Evolutionary conservation across 2,888 invertebrate genomes (phyloP).

Genomic region (Baccha elongata): DNA sequence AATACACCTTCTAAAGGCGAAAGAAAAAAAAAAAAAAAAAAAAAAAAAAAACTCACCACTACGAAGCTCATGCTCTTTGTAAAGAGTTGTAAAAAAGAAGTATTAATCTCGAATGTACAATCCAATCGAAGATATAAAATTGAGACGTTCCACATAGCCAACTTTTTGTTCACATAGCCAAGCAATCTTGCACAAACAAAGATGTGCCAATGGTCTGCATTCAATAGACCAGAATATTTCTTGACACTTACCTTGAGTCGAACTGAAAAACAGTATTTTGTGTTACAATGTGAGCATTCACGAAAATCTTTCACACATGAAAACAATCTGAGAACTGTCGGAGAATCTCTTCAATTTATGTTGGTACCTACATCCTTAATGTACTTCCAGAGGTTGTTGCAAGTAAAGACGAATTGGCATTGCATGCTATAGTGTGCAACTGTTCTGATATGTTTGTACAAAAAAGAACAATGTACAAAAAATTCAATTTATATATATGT

Average conservation of each 20-base stretch:
- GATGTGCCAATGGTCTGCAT: not conserved
- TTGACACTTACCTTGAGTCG: conserved; percentile 41
- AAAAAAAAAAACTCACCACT: not conserved
- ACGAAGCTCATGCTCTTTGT: too few species aligned
- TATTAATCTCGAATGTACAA: conserved; percentile 7
- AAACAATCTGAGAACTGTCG: conserved; percentile 51
- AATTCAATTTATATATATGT: not conserved
- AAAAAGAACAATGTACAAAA: not conserved
- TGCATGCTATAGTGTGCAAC: not conserved
- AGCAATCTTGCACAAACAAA: not conserved
- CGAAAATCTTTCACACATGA: conserved; percentile 45
- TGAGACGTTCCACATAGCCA: conserved; percentile 38
- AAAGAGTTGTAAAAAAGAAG: conserved; percentile 2
- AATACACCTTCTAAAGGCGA: not conserved
- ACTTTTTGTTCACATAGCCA: not conserved
- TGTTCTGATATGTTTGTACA: not conserved
- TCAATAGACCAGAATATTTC: conserved; percentile 38
- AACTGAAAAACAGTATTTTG: conserved; percentile 20
- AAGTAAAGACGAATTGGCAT: conserved; percentile 52
- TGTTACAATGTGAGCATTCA: conserved; percentile 43
- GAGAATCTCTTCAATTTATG: conserved; percentile 52
- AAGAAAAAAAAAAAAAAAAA: too few species aligned
- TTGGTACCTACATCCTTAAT: conserved; percentile 41
- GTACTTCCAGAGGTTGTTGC: conserved; percentile 53
- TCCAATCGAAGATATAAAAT: conserved; percentile 27